Conservation (phyloP, 2,888 invertebrate species). For the Hylaea fasciaria region DNA sequence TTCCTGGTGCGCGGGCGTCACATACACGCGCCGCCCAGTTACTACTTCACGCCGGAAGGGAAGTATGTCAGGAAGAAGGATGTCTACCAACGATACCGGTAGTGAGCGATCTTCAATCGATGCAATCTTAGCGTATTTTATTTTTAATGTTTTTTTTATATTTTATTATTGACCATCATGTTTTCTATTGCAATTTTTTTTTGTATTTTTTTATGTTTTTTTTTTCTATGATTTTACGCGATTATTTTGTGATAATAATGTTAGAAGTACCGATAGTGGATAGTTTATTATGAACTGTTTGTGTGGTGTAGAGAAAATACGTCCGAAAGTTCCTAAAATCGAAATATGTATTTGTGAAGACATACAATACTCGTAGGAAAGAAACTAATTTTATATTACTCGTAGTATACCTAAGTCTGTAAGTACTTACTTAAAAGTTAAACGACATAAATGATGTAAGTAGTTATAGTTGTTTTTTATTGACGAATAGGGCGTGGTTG, state of each 20-base stretch:
- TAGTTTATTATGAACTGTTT: background rate
- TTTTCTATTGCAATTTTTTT: conserved; percentile 18
- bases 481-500: no score
- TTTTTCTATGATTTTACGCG: conserved; percentile 25
- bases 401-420: background rate
- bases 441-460: no score
- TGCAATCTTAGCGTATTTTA: no score
- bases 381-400: conserved; percentile 2
- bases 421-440: background rate
- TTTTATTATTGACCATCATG: conserved; percentile 4
- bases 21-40: conserved; percentile 78
- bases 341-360: conserved; percentile 8
- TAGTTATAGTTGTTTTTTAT: background rate
- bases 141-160: conserved; percentile 22
- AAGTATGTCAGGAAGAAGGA: conserved; percentile 80
- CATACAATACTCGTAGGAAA: background rate
- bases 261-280: conserved; percentile 17
- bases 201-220: conserved; percentile 34
- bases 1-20: conserved; percentile 77
- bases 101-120: conserved; percentile 47
- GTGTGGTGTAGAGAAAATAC: conserved; percentile 31
- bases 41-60: conserved; percentile 79
- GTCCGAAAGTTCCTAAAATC: conserved; percentile 53
- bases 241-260: conserved; percentile 33
- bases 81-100: conserved; percentile 78